Evolutionary conservation across 2,888 invertebrate genomes (phyloP), one percentile per base, ranked within the genome.

Genomic region (Eledone cirrhosa): DNA sequence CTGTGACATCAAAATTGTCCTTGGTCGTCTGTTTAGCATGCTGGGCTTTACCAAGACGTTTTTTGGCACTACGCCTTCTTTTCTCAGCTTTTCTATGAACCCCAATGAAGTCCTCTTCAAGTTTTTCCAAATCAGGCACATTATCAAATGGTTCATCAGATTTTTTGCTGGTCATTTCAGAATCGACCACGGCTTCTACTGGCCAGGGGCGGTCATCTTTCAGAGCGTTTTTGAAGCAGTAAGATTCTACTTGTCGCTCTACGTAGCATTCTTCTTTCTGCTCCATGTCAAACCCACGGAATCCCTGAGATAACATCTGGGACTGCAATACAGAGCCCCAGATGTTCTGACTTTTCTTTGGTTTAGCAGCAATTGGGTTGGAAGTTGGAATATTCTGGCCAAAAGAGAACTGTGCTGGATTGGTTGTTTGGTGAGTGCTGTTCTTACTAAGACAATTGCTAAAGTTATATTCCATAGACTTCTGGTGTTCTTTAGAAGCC

Each of bases 301-400:
- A 93, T 85, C 95, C 94, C 88, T 95, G 94, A 41, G 94, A 94
- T 78, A 96, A 91, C 0, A 94, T 92, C 84, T 96, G 95, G 89
- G 96, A 96, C 91, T 95, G 94, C n/a, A 93, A 90, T 82, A 93
- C 92, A 2, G 92, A 91, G 83, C 93, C 92, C 96, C 96, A 96
- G 83, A 96, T 93, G 90, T 95, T 94, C 87, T 95, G 95, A 90
- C 94, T 94, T 80, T 94, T 77, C 47, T 78, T 78, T 69, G 77
- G 77, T 22, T 78, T 67, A 75, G 77, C 59, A 27, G 67, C 67
- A n/a, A n/a, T 78, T n/a, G n/a, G n/a, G 77, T 78, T 78, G 4
- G 22, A 13, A 29, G 69, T 48, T 11, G 75, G 80, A 48, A 72
- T 80, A 65, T 78, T 77, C 76, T 69, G 79, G n/a, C 83, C 80